Conservation (phyloP, 2,888 invertebrate species). For the Eilema sororculum region DNA sequence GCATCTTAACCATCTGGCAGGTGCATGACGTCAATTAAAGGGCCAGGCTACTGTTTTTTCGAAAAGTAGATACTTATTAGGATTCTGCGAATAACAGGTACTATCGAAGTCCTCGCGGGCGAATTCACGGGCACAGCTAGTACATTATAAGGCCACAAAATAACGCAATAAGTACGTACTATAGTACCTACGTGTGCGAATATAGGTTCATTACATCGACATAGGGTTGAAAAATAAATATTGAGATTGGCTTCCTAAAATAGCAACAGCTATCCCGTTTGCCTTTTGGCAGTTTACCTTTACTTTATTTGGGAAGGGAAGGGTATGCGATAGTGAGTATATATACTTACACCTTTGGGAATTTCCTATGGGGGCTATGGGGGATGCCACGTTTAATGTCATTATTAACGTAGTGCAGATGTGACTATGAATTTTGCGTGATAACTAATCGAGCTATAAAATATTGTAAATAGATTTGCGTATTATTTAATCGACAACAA, state of each 20-base stretch:
- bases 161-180: not conserved
- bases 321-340: constrained; percentile 9
- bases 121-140: too few species aligned
- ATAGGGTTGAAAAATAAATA: constrained; percentile 13
- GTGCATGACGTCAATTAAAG: too few species aligned
- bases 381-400: constrained; percentile 6
- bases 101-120: too few species aligned
- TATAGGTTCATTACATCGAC: constrained; percentile 15
- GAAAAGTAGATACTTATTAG: too few species aligned
- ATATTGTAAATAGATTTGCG: not conserved
- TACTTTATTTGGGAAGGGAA: constrained; percentile 1
- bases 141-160: not conserved
- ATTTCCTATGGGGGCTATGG: not conserved
- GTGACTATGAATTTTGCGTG: not conserved
- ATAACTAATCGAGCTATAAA: not conserved
- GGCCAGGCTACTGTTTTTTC: too few species aligned
- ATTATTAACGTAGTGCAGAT: not conserved
- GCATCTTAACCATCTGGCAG: too few species aligned
- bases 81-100: too few species aligned
- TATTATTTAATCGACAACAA: not conserved
- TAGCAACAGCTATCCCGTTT: constrained; percentile 15
- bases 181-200: not conserved
- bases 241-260: constrained; percentile 28
- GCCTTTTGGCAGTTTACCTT: constrained; percentile 12
- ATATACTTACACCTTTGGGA: constrained; percentile 9